Evolutionary conservation across 2,797 vertebrate genomes (phyloP).

Genomic region (Hippoglossus hippoglossus): DNA sequence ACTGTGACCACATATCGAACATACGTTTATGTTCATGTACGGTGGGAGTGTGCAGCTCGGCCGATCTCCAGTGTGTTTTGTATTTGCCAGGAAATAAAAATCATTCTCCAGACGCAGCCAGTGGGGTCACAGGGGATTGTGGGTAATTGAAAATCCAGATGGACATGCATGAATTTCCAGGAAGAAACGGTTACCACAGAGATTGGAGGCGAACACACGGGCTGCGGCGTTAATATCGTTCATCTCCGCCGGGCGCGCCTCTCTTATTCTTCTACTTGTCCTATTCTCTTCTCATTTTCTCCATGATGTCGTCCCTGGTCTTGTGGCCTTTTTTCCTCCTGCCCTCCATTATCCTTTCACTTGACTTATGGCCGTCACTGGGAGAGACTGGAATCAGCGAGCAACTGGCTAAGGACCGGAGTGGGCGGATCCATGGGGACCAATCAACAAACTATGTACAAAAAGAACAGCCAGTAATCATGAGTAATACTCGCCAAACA

Average conservation of each 20-base stretch:
- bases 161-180: slow-evolving; percentile 75
- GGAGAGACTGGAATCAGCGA: slow-evolving; percentile 31
- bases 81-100: slow-evolving; percentile 80
- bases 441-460: slow-evolving; percentile 64
- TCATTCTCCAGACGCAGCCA: slow-evolving; percentile 56
- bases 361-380: slow-evolving; percentile 41
- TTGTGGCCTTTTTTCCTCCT: background rate
- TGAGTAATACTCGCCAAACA: slow-evolving; percentile 53
- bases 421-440: slow-evolving; percentile 49
- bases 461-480: slow-evolving; percentile 53
- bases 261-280: slow-evolving; percentile 42
- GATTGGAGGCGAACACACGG: slow-evolving; percentile 64
- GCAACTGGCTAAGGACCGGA: slow-evolving; percentile 34
- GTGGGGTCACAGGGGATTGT: slow-evolving; percentile 73
- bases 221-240: slow-evolving; percentile 57
- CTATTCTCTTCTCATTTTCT: slow-evolving; percentile 35
- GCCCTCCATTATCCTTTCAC: slow-evolving; percentile 22
- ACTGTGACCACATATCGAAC: slow-evolving; percentile 12
- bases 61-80: slow-evolving; percentile 47
- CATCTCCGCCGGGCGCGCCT: slow-evolving; percentile 42
- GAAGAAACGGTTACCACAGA: slow-evolving; percentile 67
- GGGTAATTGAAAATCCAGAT: slow-evolving; percentile 83
- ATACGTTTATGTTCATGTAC: slow-evolving; percentile 24
- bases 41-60: slow-evolving; percentile 30
- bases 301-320: slow-evolving; percentile 12